Base-by-base conservation (phyloP, 1,140 invertebrate species). In the Atta texana region DNA sequence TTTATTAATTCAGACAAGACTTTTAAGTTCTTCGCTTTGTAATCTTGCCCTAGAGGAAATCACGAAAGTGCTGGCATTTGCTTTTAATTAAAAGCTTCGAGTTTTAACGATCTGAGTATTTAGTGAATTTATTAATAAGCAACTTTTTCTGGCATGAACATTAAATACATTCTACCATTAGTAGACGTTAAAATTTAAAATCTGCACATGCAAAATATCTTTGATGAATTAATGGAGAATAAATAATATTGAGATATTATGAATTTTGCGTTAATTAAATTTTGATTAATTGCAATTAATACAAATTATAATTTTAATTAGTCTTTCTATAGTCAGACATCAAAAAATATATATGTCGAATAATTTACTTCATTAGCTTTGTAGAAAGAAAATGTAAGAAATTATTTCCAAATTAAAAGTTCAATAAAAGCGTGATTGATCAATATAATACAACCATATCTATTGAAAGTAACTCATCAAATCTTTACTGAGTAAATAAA, bases 11-110 rank as follows among this genome's bases (percentile, higher is more conserved):
- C 55, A 49, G 51, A 61, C 68, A 44, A 16, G 18, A 81, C 21
- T 18, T 63, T 34, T 10, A 44, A 44, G 59, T 28, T 63, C 12
- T 21, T 24, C 59, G 64, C 77, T 34, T 78, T 39, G 31, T 34
- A 80, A 55, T 82, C 16, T 31, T 18, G 24, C 31, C 31, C 55
- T 24, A 8, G 34, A 21, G 31, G 64, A 44, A 71, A 39, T 34
- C 55, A 61, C 21, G 55, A 84, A 49, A 55, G 53, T 66, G 14
- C 57, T 51, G 24, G n/a, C 55, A 84, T 74, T 84, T 61, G 14
- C 55, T 84, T 61, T 75, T 51, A 75, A 75, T 84, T 74, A 75
- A 61, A 81, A 81, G 66, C 34, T 44, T 71, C 31, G 51, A 75
- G 55, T 84, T 61, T 61, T 84, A 74, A 61, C 55, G 18, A 74